Evolutionary conservation across 2,888 invertebrate species (phyloP), one percentile per base, ranked within the genome.

Genomic region (Coelogynopora nodosa): DNA sequence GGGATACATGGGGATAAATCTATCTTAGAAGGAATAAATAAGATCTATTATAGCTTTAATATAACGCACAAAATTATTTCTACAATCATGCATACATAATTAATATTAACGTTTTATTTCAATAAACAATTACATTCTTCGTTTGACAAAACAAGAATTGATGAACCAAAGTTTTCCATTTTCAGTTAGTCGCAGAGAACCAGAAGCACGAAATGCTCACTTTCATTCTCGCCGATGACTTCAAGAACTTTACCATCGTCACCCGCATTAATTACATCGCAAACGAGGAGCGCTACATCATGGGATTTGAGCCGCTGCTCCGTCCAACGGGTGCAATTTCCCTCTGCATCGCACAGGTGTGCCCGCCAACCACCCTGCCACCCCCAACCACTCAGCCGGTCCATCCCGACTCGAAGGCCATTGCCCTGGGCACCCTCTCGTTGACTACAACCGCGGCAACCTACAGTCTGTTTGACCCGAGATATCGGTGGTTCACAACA

Each of bases 201-300:
- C 5, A 26, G 23, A 74, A 74, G 74, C 74, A 74, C 23, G 23
- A 26, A 2, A 26, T 74, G 18, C 27, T 74, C 23, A 5, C 10
- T 74, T 2, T 74, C 23, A 10, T 26, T 13, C 23, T 74, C 10
- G 74, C 23, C 27, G 74, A 74, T 26, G 74, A 74, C 74, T 74
- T 74, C 74, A 10, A 74, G 18, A 74, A 74, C 74, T 74, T 74
- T 26, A n/a, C 74, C 23, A 5, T 74, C 27, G 27, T 74, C 74
- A 26, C 23, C 10, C 18, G 27, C 23, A 74, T 74, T 26, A 74
- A 74, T 26, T 74, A 74, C 74, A 74, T 74, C 23, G 18, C 18
- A 23, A 74, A 74, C 74, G 74, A 74, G 74, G 74, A 74, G 74
- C 74, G 74, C 18, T 74, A 74, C 74, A 13, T 74, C 23, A 10